A percentile compares a stretch with the other conserved stretches of the same genome.
phyloP scores from a whole-genome alignment of 2,113 vertebrate genomes.

The Phocoena phocoena region DNA sequence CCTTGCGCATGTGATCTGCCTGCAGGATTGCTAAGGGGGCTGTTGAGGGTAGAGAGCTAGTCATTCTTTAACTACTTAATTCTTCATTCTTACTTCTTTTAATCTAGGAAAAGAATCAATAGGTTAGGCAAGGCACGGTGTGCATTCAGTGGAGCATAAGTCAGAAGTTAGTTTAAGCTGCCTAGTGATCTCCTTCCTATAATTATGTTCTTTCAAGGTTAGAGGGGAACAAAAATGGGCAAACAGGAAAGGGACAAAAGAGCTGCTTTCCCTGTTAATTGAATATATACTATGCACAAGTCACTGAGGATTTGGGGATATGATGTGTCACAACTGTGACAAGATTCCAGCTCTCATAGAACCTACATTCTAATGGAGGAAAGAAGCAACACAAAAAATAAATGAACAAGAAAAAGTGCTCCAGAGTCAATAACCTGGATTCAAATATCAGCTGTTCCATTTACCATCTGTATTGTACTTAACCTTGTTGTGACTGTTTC shows the following conservation, averaged over 20 bases:
- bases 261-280: background rate
- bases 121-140: background rate
- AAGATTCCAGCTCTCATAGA: background rate
- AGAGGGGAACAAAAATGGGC: background rate
- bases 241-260: background rate
- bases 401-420: background rate
- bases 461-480: background rate
- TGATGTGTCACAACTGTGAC: background rate
- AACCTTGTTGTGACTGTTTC: background rate
- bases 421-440: constrained; percentile 17
- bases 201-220: background rate
- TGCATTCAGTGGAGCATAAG: background rate
- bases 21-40: background rate
- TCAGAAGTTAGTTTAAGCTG: background rate
- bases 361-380: background rate
- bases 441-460: background rate
- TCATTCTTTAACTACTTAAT: background rate
- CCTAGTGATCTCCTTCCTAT: background rate
- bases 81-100: background rate
- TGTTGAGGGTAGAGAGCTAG: background rate
- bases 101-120: background rate
- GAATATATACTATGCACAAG: background rate
- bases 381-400: background rate
- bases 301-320: background rate
- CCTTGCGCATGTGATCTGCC: background rate